Conservation (phyloP, 2,797 vertebrate species). For the Myotis pilosus region DNA sequence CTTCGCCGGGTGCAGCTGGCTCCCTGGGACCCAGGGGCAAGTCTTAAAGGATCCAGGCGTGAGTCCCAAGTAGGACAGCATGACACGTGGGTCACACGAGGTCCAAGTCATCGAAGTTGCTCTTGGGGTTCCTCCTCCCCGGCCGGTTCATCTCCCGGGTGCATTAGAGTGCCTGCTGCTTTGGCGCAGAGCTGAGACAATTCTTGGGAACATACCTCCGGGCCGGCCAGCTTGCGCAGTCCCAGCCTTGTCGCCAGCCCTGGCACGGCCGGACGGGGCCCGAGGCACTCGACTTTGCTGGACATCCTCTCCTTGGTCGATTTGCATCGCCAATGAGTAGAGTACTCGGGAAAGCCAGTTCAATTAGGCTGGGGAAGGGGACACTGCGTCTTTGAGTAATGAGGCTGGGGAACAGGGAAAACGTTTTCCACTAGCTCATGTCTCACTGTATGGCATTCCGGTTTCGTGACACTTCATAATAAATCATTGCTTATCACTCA, state of each 20-base stretch:
- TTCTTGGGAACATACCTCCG: background rate
- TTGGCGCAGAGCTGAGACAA: background rate
- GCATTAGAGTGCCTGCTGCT: background rate
- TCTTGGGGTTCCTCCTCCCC: background rate
- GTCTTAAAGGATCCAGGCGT: background rate
- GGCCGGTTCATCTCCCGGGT: constrained; percentile 59
- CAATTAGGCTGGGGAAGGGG: constrained; percentile 83
- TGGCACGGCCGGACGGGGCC: background rate
- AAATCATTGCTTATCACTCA: constrained; percentile 88
- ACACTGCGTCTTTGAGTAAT: constrained; percentile 84
- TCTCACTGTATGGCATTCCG: constrained; percentile 84
- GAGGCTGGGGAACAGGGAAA: constrained; percentile 84
- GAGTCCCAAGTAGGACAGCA: background rate
- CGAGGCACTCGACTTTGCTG: background rate
- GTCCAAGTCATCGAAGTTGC: background rate
- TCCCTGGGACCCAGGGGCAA: rapidly evolving
- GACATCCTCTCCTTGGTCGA: background rate
- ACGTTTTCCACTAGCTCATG: constrained; percentile 85
- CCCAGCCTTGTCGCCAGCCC: background rate
- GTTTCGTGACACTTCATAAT: constrained; percentile 86
- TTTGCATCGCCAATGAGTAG: constrained; percentile 52
- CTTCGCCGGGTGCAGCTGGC: background rate
- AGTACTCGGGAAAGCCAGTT: constrained; percentile 61
- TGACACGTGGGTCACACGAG: rapidly evolving
- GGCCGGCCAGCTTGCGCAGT: background rate